Percentiles rank a stretch among this genome's conserved stretches.
Conservation (phyloP, 2,888 invertebrate genomes). For the Tenthredo scrophulariae region DNA sequence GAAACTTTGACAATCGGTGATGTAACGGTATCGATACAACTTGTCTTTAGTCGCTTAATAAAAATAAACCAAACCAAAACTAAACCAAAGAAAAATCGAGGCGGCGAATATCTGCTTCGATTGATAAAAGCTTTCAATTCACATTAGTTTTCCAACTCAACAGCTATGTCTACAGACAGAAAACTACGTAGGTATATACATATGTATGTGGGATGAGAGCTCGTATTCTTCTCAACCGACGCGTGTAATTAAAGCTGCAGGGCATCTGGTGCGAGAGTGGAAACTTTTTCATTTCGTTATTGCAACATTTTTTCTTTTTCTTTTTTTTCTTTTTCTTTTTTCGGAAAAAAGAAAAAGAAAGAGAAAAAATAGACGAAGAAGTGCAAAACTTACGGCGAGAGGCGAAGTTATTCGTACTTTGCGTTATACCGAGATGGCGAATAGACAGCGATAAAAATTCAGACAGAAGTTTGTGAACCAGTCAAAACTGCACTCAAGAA, state of each 20-base stretch:
- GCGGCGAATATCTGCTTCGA: neutral
- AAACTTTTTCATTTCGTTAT: conserved; percentile 47
- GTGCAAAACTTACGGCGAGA: neutral
- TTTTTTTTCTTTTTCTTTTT: neutral
- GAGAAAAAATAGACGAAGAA: neutral
- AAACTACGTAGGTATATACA: neutral
- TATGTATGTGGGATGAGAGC: conserved; percentile 16
- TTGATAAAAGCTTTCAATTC: conserved; percentile 24
- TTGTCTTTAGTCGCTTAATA: conserved; percentile 9
- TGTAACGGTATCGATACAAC: neutral
- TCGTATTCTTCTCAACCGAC: conserved; percentile 44
- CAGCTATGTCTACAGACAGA: neutral
- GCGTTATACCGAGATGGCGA: neutral
- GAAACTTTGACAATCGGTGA: conserved; percentile 1
- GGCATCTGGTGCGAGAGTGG: conserved; percentile 39
- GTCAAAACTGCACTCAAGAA: neutral
- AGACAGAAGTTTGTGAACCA: neutral
- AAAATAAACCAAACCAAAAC: neutral
- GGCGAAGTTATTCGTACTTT: neutral
- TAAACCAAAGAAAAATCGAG: neutral
- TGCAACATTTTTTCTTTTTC: neutral
- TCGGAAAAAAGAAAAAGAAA: neutral
- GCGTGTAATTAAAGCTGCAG: conserved; percentile 46
- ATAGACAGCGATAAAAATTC: conserved; percentile 20
- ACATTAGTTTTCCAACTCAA: neutral